Base-by-base conservation (phyloP, 1,140 invertebrate genomes). In the Eriosoma lanigerum region DNA sequence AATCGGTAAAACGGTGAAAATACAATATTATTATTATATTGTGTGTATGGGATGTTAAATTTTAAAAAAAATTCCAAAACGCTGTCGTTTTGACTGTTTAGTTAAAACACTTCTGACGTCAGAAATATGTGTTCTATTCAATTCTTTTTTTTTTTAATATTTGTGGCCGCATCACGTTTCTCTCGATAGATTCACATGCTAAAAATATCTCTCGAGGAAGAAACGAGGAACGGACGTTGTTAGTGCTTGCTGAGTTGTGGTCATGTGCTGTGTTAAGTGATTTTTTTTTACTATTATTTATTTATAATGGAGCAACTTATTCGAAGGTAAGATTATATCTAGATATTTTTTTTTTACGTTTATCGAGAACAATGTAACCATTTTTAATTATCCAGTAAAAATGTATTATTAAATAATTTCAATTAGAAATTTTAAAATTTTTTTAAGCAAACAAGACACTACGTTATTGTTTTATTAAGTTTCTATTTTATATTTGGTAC, bases 191-290 rank as follows among this genome's bases (percentile, higher is more conserved):
- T 78, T 78, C 54, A 62, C 75, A 48, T 46, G 75, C 75, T 78
- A 78, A 78, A 78, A 60, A 78, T 78, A 78, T 60, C 56, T 26
- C 56, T 78, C 54, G 56, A 62, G 56, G 75, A 78, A 24, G 52
- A 58, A 56, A 56, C 17, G 19, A 60, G n/a, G 52, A 60, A 46
- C 60, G 56, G 15, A 62, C 56, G 75, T 26, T 58, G 75, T 78
- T 78, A 78, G 75, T 78, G 56, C 75, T 78, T 29, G 75, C 38
- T 44, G 75, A 78, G 75, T 60, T 60, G 75, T 78, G 75, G 75
- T 78, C 38, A 60, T 62, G 75, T 78, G 75, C 75, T 78, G 75
- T 78, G 75, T 78, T 38, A 46, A 78, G 75, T 78, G 75, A 78
- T 78, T 78, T 78, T 78, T 75, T 76, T 75, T 66, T 38, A 38